Base-by-base conservation (phyloP, 2,888 invertebrate genomes). In the Omphaloscelis lunosa region DNA sequence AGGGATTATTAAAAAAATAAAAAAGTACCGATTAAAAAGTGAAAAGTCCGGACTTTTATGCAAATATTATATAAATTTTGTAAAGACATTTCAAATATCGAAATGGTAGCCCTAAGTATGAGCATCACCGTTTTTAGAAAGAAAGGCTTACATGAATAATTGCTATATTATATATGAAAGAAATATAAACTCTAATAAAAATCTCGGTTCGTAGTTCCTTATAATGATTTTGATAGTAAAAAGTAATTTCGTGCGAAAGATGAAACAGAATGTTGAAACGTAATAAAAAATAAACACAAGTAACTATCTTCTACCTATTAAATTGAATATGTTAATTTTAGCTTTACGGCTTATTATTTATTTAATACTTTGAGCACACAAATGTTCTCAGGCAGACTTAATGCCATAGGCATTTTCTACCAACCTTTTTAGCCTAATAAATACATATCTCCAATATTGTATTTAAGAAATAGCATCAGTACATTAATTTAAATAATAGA, bases 301-400 rank as follows among this genome's bases (percentile, higher is more conserved):
- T 17, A 9, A 59, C 59, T 59, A 17, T 27, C 17, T 59, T 17
- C 17, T 59, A 59, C 9, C 17, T 27, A 59, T 20, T 59, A n/a
- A 56, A 56, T 56, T n/a, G n/a, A 56, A 11, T 11, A 56, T 23
- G 20, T 34, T 20, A 6, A 20, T 61, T 34, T 29, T 29, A 11
- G 29, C 20, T 6, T 61, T 29, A 20, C 11, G 29, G 61, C 29
- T 61, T 29, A 1, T 4, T 56, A n/a, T 56, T 56, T n/a, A 56
- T 56, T 56, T 56, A 56, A n/a, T 56, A n/a, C n/a, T n/a, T 56
- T n/a, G n/a, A 56, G 56, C 56, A 56, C n/a, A n/a, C n/a, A 53
- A 20, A 51, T 51, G 23, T 51, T 8, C 8, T 23, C 23, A n/a
- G n/a, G 53, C 23, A 11, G 23, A 53, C 53, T n/a, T 53, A 53